Evolutionary conservation across 2,113 vertebrate genomes (phyloP), one percentile per base, ranked within the genome.

Genomic region (cattle (Bos taurus)): DNA sequence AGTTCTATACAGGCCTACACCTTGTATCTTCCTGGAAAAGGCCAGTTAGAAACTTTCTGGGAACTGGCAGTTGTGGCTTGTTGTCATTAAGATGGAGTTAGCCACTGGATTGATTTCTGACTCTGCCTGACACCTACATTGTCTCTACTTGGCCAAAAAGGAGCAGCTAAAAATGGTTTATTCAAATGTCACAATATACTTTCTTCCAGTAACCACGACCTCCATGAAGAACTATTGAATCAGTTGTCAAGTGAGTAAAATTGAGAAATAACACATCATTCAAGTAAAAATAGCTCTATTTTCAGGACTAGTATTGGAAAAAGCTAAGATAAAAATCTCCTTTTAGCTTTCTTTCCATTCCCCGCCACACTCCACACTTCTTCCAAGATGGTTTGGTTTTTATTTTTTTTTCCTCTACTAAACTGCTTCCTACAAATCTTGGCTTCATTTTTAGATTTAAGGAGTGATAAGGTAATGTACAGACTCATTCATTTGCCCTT

Each of bases 191-290:
- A 86, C 54, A 60, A 60, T 94, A 33, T 67, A 43, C 40, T 90
- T 97, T 97, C 36, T 87, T 85, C 48, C 48, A 59, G 46, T 81
- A 96, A 92, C 74, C 78, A 82, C 2, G 54, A 57, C 67, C 28
- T 26, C 50, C 80, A 17, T 46, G 50, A 96, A 92, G 56, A 96
- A 60, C 56, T 80, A 78, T 67, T 52, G 50, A 95, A 97, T 28
- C 17, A 87, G 71, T 87, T 94, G 71, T 97, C 91, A 96, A 95
- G 78, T 84, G 57, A 90, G 92, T 71, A 84, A 95, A 97, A 83
- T 30, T 71, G 64, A 97, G 57, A 94, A 92, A 78, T 80, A 85
- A 26, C 12, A 83, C 50, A n/a, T 56, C 11, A 83, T 92, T 97
- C 60, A 86, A 93, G 57, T 87, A 95, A 92, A 97, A 94, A 54